Evolutionary conservation across 2,888 invertebrate species (phyloP), one percentile per base, ranked within the genome.

Genomic region (Aleiodes leptofemur): DNA sequence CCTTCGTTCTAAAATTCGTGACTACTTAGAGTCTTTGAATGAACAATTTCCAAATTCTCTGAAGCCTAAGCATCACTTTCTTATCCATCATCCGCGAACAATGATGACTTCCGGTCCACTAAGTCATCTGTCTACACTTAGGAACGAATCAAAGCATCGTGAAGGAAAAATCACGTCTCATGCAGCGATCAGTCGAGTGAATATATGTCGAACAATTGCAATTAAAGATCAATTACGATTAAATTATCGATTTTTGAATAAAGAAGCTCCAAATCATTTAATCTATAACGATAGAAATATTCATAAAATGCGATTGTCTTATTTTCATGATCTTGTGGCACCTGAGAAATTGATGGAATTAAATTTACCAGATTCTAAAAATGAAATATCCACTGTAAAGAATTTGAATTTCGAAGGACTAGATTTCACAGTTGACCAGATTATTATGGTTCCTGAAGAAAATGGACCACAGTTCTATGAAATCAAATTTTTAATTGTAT

Each of bases 121-220:
- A 3, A 5, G 53, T 13, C 13, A 14, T 14, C 13, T 53, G 1
- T 53, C n/a, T 53, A 53, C 56, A 9, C 7, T 70, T 0, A 14
- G 70, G 4, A 53, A 29, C n/a, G 56, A 70, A 43, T 11, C 38
- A 0, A 70, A 70, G 29, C 70, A 70, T 70, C 56, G 57, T 0
- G 57, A 55, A 7, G 57, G 56, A 4, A 70, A 43, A 51, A 51
- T 31, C 11, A 69, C 69, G 6, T 69, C 51, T 7, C 16, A 31
- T 23, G 13, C 8, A 8, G 55, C 70, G 6, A 31, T 56, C 5
- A 70, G 14, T 13, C 9, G 70, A 38, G 31, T 11, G 14, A 70
- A 70, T 56, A 34, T 70, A 8, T 70, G 70, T 14, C 14, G 48
- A 14, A 56, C 70, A 9, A 70, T 70, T 56, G 70, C 55, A 43